phyloP scores from a whole-genome alignment of 2,797 vertebrate genomes.

The Philypnodon macrostomus region DNA sequence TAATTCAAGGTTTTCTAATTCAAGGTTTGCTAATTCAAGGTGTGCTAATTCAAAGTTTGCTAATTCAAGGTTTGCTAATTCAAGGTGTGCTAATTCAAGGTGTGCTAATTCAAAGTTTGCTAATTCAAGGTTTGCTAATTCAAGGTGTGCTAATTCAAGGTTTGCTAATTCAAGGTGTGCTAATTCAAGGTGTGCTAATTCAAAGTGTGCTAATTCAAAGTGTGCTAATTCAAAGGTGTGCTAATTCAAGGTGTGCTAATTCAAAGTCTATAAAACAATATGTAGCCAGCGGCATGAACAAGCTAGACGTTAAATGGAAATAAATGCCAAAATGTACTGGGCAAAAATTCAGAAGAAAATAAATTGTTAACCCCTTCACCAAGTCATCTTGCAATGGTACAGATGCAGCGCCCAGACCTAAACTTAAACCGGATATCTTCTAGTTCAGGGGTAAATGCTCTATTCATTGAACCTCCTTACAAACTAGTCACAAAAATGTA shows the following conservation, averaged over 20 bases:
- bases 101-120: conserved; percentile 12
- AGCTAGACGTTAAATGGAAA: conserved; percentile 6
- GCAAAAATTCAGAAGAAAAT: conserved; percentile 8
- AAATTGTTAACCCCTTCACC: neutral
- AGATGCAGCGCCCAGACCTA: neutral
- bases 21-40: conserved; percentile 12
- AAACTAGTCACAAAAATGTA: too few relatives aligned
- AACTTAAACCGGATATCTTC: too few relatives aligned
- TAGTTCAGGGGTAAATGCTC: too few relatives aligned
- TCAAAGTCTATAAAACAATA: conserved; percentile 12
- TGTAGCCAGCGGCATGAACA: conserved; percentile 10
- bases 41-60: conserved; percentile 12
- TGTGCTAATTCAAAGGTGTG: too few relatives aligned
- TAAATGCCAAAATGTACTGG: neutral
- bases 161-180: conserved; percentile 12
- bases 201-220: conserved; percentile 12
- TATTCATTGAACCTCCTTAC: too few relatives aligned
- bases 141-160: conserved; percentile 11
- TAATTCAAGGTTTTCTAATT: conserved; percentile 13
- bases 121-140: conserved; percentile 13
- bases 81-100: conserved; percentile 11
- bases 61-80: conserved; percentile 13
- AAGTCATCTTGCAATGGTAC: neutral
- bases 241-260: conserved; percentile 7
- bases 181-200: conserved; percentile 12